Evolutionary conservation across 2,888 invertebrate genomes (phyloP), one percentile per base, ranked within the genome.

Genomic region (Cantharis flavilabris): DNA sequence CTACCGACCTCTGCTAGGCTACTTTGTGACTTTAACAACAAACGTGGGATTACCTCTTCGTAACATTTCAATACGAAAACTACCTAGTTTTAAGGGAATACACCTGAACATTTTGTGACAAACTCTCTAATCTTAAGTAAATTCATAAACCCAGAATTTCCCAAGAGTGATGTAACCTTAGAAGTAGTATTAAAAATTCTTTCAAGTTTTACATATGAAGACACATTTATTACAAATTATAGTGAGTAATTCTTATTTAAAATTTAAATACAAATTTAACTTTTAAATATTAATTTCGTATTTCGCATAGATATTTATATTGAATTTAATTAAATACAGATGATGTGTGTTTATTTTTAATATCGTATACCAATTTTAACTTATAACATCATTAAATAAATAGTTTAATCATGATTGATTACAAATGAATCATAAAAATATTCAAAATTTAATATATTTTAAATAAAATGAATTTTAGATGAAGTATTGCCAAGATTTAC

Each of bases 121-220:
- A 84, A 85, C 83, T 85, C 84, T 83, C 83, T 84, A 85, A 86
- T 86, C 86, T 85, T 85, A 84, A 85, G 85, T 83, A 86, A 86
- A 86, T 86, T 86, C 86, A 86, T 86, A 86, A 86, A 85, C 84
- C 82, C 84, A 79, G 83, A 85, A 86, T 86, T 86, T 86, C 86
- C 86, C 86, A 72, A 26, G 86, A 83, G 86, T 76, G 77, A 79
- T 80, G 85, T 85, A 84, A 81, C 69, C 23, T 63, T 49, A 49
- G 49, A 49, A 49, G 49, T 49, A 49, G 49, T 49, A 49, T 49
- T 49, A 49, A 49, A 49, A 49, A 49, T 49, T 49, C n/a, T n/a
- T 49, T 49, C 49, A 49, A 49, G 49, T n/a, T 49, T 49, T 5
- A 49, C 49, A 49, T 49, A n/a, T 7, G 49, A 49, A 49, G n/a